Evolutionary conservation across 2,888 invertebrate species (phyloP), one percentile per base, ranked within the genome.

Genomic region (Morinoia aosen): DNA sequence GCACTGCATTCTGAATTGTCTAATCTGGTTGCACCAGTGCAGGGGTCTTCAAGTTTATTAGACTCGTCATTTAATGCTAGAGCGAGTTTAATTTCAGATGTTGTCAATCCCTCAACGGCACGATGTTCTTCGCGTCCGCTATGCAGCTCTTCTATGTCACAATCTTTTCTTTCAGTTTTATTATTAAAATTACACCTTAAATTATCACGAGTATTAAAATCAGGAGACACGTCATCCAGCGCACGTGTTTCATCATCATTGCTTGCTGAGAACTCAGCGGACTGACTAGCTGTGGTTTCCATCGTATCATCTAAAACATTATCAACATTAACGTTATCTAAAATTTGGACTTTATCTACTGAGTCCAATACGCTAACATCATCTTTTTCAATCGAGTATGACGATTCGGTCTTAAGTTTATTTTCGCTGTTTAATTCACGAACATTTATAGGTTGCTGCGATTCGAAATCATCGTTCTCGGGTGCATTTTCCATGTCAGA

Each of bases 401-500:
- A 40, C 16, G 76, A 61, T 95, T 61, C 76, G 58, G n/a, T 95
- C 64, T 95, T 95, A 95, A 95, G 64, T 33, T n/a, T 48, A 95
- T 95, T 95, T 58, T 95, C 58, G 25, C 48, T 56, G 19, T 61
- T 88, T 56, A 88, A 39, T 95, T 88, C 95, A 95, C 25, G 40
- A 57, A 90, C 91, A 58, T 91, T 91, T 19, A 56, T 91, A 95
- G 58, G 90, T 48, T 91, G 88, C 14, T 56, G 57, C 12, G 48
- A 25, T 33, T 95, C 88, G 57, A 25, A 48, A n/a, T 64, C 64
- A 48, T 93, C 95, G 25, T 56, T 95, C 58, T 93, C 95, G 33
- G 56, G 48, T 57, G n/a, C 39, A 88, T 95, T 95, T 48, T 95
- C 95, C 48, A 95, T 88, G 19, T 95, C 96, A 25, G 96, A 95